Evolutionary conservation across 2,113 vertebrate species (phyloP), one percentile per base, ranked within the genome.

Genomic region (Oceanites oceanicus): DNA sequence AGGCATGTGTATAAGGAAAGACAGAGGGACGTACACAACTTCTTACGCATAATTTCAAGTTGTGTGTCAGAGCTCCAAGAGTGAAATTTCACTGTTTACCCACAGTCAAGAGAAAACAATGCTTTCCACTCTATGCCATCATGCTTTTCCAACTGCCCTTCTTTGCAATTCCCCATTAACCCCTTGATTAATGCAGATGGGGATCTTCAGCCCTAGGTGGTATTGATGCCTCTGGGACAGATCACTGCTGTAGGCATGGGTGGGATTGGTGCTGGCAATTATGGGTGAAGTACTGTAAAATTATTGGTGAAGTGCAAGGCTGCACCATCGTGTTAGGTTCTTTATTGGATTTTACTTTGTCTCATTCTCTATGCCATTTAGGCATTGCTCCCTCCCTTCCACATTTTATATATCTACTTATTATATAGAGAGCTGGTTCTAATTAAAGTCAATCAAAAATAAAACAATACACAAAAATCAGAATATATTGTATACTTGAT

Each of bases 391-490:
- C 58, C 50, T 84, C 72, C 61, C 17, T 92, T 70, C 40, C 52
- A 84, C 59, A 25, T 93, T 88, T 77, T 84, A 89, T 95, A 77
- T 61, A 74, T 74, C 50, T 71, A 77, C 44, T 88, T 96, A 92
- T 55, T 80, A 90, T 80, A 93, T 56, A 95, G 76, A 87, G 50
- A 72, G 73, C 86, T 78, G 77, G 62, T 95, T 96, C 92, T 95
- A 74, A 95, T 95, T 94, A 92, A 94, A 96, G 74, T 61, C 32
- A 84, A 88, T 86, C 45, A 94, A 95, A 95, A 97, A 92, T 81
- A 91, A 95, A 96, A 76, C 87, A 92, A 88, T 75, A 82, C 58
- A 83, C 55, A 96, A 90, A 97, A 95, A 80, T 87, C 90, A 22
- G 3, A 92, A 78, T 86, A 58, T 82, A 65, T 50, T 81, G 58